Base-by-base conservation (phyloP, 2,113 vertebrate genomes). In the Todiramphus saurophagus region DNA sequence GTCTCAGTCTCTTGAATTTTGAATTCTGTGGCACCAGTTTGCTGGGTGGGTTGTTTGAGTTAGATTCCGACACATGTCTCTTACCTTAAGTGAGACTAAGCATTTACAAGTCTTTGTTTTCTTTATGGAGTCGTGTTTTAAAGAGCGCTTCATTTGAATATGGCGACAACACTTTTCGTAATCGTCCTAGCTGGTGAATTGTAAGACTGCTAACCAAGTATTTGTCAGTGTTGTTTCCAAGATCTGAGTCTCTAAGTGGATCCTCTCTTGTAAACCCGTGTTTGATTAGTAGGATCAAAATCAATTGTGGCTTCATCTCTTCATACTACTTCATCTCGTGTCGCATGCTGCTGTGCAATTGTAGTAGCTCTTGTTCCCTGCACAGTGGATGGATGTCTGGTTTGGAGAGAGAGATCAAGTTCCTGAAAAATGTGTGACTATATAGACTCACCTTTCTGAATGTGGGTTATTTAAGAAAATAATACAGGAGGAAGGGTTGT, bases 291-390 rank as follows among this genome's bases (percentile, higher is more conserved):
- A 46, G 50, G 62, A 50, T 75, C 44, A 67, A 60, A 89, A 60
- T 79, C 35, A 56, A 0, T 75, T 0, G 3, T 67, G 24, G 20
- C 51, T 76, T 70, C 7, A 4, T 79, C 83, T 84, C 33, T 79
- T 51, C 0, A 0, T 69, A 3, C 25, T 48, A 1, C 70, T 58
- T 44, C 16, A 30, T 44, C 55, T 85, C 0, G 0, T 51, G 51
- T 81, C 3, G 9, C 39, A 24, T 72, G 87, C 74, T 83, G 91
- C 33, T 64, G 56, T 75, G 68, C 66, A 56, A 10, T 8, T 16
- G 44, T 35, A 33, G 50, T 11, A 51, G 80, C 56, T 81, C 56
- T 46, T 53, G 30, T 75, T 86, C 33, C 31, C 15, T 84, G 21
- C 21, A 3, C 3, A 18, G 35, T 53, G 50, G 15, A 19, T 35